Conservation (phyloP, 2,797 vertebrate genomes). For the Enoplosus armatus region DNA sequence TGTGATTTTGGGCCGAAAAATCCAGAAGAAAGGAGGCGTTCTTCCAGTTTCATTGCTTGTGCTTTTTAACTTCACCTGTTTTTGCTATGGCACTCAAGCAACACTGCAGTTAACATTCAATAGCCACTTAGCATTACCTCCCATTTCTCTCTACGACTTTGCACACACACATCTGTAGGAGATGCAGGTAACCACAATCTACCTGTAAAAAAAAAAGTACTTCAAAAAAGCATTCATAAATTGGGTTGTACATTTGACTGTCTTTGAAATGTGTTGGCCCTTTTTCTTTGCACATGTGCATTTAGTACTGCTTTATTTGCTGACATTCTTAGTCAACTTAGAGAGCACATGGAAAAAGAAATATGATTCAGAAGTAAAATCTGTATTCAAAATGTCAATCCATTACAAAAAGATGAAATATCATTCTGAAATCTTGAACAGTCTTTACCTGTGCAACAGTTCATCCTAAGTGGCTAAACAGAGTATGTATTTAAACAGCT, state of each 20-base stretch:
- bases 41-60: not conserved
- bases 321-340: too few species aligned
- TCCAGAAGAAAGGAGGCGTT: not conserved
- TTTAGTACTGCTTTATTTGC: not conserved
- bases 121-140: not conserved
- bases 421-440: too few species aligned
- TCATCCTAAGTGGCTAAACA: too few species aligned
- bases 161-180: not conserved
- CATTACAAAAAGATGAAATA: not conserved
- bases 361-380: not conserved
- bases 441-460: too few species aligned
- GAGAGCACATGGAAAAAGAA: not conserved
- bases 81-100: not conserved
- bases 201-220: not conserved
- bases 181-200: not conserved
- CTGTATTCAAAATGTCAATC: not conserved
- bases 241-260: not conserved
- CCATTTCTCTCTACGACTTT: not conserved
- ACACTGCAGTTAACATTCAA: not conserved
- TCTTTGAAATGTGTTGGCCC: not conserved
- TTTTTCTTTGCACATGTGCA: not conserved
- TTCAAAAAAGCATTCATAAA: not conserved
- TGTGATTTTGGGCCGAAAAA: slow-evolving; percentile 55
- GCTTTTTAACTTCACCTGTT: not conserved
- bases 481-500: not conserved